A percentile compares a stretch with the other conserved stretches of the same genome.
These are phyloP conservation scores for Crotalus horridus DNA, from an alignment of 2,113 vertebrate genomes.

Conservation along the genomic window DNA sequence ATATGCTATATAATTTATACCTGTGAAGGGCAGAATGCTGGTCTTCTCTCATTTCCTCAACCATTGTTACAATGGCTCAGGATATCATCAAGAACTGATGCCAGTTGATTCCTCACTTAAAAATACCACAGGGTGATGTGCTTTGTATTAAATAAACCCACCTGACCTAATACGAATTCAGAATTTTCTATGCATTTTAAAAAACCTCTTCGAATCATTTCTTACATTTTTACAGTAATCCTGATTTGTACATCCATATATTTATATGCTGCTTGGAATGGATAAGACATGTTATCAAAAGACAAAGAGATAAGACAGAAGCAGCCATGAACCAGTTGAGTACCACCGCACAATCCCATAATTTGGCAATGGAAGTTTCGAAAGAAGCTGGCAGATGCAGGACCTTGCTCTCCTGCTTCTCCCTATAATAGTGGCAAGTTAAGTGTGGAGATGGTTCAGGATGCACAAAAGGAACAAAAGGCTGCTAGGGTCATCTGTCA, in stretches of 20 bases:
- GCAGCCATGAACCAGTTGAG: neutral
- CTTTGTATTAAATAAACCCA: neutral
- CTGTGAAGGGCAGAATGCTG: neutral
- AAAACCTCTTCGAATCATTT: neutral
- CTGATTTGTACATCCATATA: neutral
- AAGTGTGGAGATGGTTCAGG: neutral
- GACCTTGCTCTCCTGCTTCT: neutral
- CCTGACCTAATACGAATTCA: neutral
- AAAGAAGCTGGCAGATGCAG: neutral
- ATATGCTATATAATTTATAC: neutral
- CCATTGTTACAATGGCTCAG: neutral
- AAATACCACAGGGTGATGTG: neutral
- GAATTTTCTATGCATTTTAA: neutral
- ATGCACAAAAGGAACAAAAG: neutral
- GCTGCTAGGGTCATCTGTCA: too few relatives aligned
- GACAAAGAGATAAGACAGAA: neutral
- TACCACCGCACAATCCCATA: neutral
- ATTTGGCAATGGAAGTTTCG: neutral
- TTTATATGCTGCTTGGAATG: neutral
- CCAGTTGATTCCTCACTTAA: neutral
- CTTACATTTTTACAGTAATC: neutral
- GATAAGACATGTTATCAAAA: neutral
- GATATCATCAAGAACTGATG: neutral
- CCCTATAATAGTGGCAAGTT: neutral
- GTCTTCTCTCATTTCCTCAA: neutral